Conservation (phyloP, 2,888 invertebrate species). For the Uropetala carovei region DNA sequence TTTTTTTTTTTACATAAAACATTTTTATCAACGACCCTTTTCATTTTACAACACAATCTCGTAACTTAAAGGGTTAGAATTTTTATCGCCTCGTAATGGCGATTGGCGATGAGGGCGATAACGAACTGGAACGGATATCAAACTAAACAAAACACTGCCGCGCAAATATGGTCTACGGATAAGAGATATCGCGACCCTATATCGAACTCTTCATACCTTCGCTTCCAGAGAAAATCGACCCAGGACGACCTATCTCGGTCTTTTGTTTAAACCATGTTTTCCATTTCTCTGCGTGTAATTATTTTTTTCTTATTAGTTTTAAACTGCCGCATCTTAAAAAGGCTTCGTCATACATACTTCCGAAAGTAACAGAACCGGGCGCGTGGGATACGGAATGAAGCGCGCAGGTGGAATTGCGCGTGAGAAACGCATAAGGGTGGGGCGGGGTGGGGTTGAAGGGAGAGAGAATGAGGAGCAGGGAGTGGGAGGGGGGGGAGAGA, state of each 20-base stretch:
- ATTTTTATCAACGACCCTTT: not conserved
- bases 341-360: conserved; percentile 9
- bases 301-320: not conserved
- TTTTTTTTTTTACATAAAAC: not conserved
- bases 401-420: not conserved
- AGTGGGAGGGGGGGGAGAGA: not conserved
- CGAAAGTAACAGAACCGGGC: not conserved
- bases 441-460: too few species aligned
- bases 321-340: not conserved
- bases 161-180: not conserved
- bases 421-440: not conserved
- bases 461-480: not conserved
- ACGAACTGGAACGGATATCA: not conserved
- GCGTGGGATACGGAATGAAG: not conserved
- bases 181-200: not conserved
- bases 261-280: not conserved
- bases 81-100: not conserved
- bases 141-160: not conserved
- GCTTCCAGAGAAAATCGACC: not conserved
- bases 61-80: not conserved
- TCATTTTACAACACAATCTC: conserved; percentile 9
- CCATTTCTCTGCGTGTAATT: not conserved
- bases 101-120: conserved; percentile 2
- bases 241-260: not conserved
- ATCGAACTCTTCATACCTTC: not conserved